These are phyloP conservation scores for Lasiommata megera DNA, from an alignment of 2,888 invertebrate genomes.

Conservation along the genomic window DNA sequence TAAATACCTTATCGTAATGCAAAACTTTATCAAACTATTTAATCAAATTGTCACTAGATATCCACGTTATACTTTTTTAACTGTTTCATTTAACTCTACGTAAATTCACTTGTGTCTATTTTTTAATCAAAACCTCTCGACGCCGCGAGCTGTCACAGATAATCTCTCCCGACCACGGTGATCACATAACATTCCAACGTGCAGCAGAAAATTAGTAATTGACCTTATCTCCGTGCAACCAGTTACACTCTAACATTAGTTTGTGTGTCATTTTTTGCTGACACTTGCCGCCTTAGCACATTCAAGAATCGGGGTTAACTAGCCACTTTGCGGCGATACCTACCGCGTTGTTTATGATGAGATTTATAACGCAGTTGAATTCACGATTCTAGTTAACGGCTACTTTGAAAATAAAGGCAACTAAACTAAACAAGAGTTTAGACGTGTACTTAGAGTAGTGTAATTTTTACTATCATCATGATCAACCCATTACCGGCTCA, in stretches of 20 bases:
- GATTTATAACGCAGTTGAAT: background rate
- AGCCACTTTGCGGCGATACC: constrained; percentile 10
- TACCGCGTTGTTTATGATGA: constrained; percentile 7
- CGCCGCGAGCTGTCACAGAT: background rate
- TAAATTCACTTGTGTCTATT: too few species aligned
- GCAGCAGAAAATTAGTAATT: constrained; percentile 19
- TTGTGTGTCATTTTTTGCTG: constrained; percentile 33
- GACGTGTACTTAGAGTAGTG: background rate
- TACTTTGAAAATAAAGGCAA: constrained; percentile 1
- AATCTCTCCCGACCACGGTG: background rate
- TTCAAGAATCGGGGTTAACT: constrained; percentile 22
- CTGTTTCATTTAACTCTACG: too few species aligned
- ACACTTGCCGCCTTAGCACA: constrained; percentile 18
- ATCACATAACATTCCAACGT: constrained; percentile 5
- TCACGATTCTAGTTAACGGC: constrained; percentile 2
- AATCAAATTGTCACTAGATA: too few species aligned
- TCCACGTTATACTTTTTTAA: too few species aligned
- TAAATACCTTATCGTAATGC: too few species aligned
- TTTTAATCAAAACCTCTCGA: background rate
- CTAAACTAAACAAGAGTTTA: background rate
- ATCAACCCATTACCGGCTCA: too few species aligned
- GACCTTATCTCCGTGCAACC: constrained; percentile 24
- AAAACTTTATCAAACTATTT: too few species aligned
- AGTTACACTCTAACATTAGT: constrained; percentile 25
- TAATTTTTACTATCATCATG: too few species aligned